These are phyloP conservation scores for cattle (Bos taurus) DNA, from an alignment of 2,113 vertebrate genomes.

Conservation along the genomic window DNA sequence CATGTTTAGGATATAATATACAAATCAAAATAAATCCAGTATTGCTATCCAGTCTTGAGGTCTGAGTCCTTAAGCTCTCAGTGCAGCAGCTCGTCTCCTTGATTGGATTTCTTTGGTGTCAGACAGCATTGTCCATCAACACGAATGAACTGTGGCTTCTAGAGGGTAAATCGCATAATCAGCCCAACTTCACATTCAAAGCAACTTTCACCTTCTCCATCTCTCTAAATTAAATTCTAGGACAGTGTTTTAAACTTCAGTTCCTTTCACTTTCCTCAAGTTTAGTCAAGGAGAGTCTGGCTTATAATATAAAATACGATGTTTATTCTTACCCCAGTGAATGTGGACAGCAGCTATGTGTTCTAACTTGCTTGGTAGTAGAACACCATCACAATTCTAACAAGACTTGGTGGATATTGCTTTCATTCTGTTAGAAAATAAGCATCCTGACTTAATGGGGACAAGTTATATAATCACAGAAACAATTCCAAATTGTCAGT, in stretches of 20 bases:
- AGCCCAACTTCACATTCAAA: constrained; percentile 27
- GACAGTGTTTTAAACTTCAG: constrained; percentile 17
- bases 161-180: neutral
- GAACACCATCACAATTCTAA: neutral
- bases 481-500: neutral
- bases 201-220: neutral
- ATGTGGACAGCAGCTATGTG: neutral
- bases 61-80: neutral
- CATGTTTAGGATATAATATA: neutral
- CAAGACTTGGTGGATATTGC: neutral
- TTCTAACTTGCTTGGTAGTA: neutral
- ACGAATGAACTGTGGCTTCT: neutral
- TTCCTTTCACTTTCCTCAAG: neutral
- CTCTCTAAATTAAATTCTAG: constrained; percentile 22
- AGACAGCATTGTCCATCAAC: neutral
- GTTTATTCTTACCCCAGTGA: neutral
- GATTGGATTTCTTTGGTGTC: neutral
- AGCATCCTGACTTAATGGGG: neutral
- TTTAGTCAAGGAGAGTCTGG: constrained; percentile 10
- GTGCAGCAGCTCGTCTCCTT: neutral
- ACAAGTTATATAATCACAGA: neutral
- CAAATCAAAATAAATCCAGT: neutral
- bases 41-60: neutral
- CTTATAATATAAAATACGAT: neutral
- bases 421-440: neutral